Evolutionary conservation across 2,888 invertebrate species (phyloP), one percentile per base, ranked within the genome.

Genomic region (Petrophora chlorosata): DNA sequence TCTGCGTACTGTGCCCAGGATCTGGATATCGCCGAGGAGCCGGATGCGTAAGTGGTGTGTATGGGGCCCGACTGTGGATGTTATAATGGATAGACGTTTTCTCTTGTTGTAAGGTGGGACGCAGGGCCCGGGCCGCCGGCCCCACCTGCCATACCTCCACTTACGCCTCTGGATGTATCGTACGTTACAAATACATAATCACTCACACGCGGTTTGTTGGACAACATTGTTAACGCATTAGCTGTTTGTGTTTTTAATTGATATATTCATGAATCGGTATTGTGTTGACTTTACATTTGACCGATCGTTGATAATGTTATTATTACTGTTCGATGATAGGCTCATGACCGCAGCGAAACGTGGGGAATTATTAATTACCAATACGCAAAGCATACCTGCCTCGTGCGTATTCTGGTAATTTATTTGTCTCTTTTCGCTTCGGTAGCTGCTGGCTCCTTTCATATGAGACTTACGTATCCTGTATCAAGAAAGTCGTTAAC

Each of bases 91-190:
- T 67, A 78, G 80, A 73, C 79, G 73, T 88, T 86, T 85, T 89
- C 80, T 88, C 82, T 84, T 89, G 86, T 88, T 84, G 83, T 81
- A 91, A 91, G 91, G 91, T 90, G 89, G 90, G 79, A 82, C 78
- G 85, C 90, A 84, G 88, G 88, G 88, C 75, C 88, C 90, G 78
- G 88, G 90, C 80, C 85, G 91, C 62, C 79, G 90, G 78, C 90
- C 90, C 83, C 90, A 90, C 83, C 89, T 91, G 90, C 90, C 91
- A 76, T 91, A 89, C 77, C 90, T 91, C 84, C 91, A 90, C 89
- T 90, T 90, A 85, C 91, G 91, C 85, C 87, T 91, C 86, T 91
- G 91, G 91, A 90, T 91, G 90, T 90, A 91, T 89, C 91, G 91
- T 91, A 91, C 83, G 90, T 90, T 75, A 74, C 72, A 70, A 74